A percentile compares a stretch with the other conserved stretches of the same genome.
phyloP scores from a whole-genome alignment of 2,888 invertebrate genomes.

The Steinernema hermaphroditum region DNA sequence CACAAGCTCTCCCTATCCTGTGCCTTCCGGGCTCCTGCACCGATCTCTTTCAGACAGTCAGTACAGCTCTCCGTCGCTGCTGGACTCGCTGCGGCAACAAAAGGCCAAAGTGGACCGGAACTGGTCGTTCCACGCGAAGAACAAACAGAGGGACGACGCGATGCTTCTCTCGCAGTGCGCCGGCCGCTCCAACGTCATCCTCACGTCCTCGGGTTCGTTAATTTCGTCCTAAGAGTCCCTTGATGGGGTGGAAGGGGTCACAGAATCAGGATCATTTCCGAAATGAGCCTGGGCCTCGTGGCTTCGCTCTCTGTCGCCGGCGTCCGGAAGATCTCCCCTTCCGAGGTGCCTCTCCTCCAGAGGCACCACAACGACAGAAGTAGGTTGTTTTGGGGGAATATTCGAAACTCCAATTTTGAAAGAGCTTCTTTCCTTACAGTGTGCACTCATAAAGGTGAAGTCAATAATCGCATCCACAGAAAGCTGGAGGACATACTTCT shows the following conservation, averaged over 20 bases:
- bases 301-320: constrained; percentile 6
- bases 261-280: not conserved
- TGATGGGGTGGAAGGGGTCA: not conserved
- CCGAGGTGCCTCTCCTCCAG: not conserved
- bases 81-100: constrained; percentile 1
- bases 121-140: not conserved
- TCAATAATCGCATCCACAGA: no score
- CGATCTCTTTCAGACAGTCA: not conserved
- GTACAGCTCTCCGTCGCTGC: not conserved
- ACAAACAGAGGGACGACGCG: not conserved
- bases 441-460: no score
- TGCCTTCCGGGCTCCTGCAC: not conserved
- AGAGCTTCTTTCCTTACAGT: no score
- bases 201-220: constrained; percentile 16
- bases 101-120: constrained; percentile 14
- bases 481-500: no score
- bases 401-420: no score
- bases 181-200: constrained; percentile 23
- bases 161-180: constrained; percentile 13
- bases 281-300: constrained; percentile 1
- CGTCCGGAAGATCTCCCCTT: not conserved
- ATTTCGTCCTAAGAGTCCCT: not conserved
- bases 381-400: not conserved
- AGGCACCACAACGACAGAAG: not conserved
- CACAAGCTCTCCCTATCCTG: not conserved